These are phyloP conservation scores for Dendronephthya gigantea DNA, from an alignment of 64 coral and sea anemone genomes.

Conservation along the genomic window DNA sequence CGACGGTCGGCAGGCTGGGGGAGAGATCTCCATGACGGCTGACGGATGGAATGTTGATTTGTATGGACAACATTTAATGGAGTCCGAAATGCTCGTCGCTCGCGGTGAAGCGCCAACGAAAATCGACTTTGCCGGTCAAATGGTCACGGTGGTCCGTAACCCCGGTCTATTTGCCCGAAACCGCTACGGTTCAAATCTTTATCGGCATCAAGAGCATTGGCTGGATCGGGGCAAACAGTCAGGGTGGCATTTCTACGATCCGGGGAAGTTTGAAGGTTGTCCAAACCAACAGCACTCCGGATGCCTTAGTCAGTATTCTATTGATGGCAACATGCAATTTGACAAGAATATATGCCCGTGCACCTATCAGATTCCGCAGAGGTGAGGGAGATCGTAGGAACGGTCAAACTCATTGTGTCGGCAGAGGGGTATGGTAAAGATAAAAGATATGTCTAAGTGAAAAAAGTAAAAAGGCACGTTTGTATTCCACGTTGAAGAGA, in stretches of 20 bases:
- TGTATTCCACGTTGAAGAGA: background rate
- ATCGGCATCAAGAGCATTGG: constrained; percentile 81
- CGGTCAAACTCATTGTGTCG: background rate
- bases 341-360: constrained; percentile 48
- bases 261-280: constrained; percentile 41
- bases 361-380: background rate
- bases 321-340: constrained; percentile 90
- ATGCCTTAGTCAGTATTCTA: constrained; percentile 69
- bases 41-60: constrained; percentile 79
- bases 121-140: constrained; percentile 55
- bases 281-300: constrained; percentile 59
- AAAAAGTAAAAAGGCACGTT: background rate
- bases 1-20: constrained; percentile 57
- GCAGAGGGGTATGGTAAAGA: too few species aligned
- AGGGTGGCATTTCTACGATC: constrained; percentile 67
- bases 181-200: constrained; percentile 63
- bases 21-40: constrained; percentile 68
- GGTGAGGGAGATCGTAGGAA: background rate
- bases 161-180: constrained; percentile 61
- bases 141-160: constrained; percentile 59
- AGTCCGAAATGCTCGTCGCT: constrained; percentile 27
- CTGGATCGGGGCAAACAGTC: constrained; percentile 53
- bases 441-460: constrained; percentile 14
- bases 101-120: constrained; percentile 43
- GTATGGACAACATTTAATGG: constrained; percentile 88